Evolutionary conservation across 2,888 invertebrate genomes (phyloP), one percentile per base, ranked within the genome.

Genomic region (Cheilosia impressa): DNA sequence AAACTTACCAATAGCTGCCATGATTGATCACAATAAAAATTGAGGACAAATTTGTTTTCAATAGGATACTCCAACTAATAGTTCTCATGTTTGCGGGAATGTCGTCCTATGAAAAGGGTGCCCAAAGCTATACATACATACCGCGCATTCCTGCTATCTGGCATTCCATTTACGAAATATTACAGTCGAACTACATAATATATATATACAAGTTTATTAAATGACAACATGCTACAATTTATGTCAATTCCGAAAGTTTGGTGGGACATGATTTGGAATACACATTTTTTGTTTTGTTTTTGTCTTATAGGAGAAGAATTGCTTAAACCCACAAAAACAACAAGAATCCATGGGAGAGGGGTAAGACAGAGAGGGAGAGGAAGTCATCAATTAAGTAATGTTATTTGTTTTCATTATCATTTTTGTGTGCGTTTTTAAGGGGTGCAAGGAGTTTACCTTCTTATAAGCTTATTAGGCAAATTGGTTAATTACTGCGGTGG

Each of bases 141-240:
- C 19, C 31, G 50, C 47, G n/a, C 34, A 43, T 38, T 53, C 3
- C 41, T 34, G 22, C 17, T 68, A 52, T 76, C 60, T 31, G 10
- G 34, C 13, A 38, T 57, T n/a, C 41, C 41, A 58, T 57, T 50
- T 43, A 45, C 15, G 17, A 41, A 58, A 47, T 60, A 60, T 38
- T 10, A 15, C 62, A 41, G 9, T 41, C 15, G 22, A 50, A 69
- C 45, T 45, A 13, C 7, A 45, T n/a, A 45, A 6, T n/a, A 45
- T 7, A 45, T n/a, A 4, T 43, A 22, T 22, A 50, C 17, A 9
- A 22, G 47, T 68, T 13, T 73, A 79, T 83, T 73, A 63, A 27
- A 83, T 73, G 79, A 31, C 38, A 63, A 79, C 83, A 83, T 79
- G 83, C 83, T 73, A 79, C 57, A 52, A 69, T 73, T 79, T 69